Evolutionary conservation across 2,888 invertebrate genomes (phyloP), one percentile per base, ranked within the genome.

Genomic region (Cynaeus angustus): DNA sequence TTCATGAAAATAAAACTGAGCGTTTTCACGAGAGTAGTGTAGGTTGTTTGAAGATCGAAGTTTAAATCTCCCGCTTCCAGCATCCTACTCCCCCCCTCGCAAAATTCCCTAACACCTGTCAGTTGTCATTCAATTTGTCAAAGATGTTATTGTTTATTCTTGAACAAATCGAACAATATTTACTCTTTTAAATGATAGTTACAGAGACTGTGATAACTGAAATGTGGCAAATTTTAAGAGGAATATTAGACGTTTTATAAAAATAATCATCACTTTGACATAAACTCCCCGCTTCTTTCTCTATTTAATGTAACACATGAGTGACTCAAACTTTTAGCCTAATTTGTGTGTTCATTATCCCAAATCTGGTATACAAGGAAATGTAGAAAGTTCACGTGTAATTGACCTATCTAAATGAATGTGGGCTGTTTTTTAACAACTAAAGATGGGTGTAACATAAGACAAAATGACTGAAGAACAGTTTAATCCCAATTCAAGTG

Each of bases 401-500:
- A 46, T 65, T 65, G 45, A 65, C 65, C 65, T 21, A 43, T 30
- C 45, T 62, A 28, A 52, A 52, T 64, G 52, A 64, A 52, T 64
- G 65, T 65, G 16, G 65, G 65, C 21, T 33, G 65, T 8, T 9
- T 26, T 37, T 43, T 58, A 56, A 41, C 5, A n/a, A 1, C 7
- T 38, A 21, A 61, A 48, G 66, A 79, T 80, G 79, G 79, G 78
- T 72, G 79, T 80, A 74, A 80, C 78, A 73, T 78, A 38, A 46
- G 16, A 21, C 14, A 28, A 77, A 71, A 79, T 79, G 78, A 76
- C 71, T 64, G 79, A 80, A 68, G 56, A 62, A 28, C 48, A 50
- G 46, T 56, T 37, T 21, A 9, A 14, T 9, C 9, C 43, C 14
- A 38, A 33, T 38, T 12, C 61, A 7, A 43, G 55, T 72, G 79